These are phyloP conservation scores for Pygoscelis antarcticus DNA, from an alignment of 2,113 vertebrate species.

Conservation along the genomic window DNA sequence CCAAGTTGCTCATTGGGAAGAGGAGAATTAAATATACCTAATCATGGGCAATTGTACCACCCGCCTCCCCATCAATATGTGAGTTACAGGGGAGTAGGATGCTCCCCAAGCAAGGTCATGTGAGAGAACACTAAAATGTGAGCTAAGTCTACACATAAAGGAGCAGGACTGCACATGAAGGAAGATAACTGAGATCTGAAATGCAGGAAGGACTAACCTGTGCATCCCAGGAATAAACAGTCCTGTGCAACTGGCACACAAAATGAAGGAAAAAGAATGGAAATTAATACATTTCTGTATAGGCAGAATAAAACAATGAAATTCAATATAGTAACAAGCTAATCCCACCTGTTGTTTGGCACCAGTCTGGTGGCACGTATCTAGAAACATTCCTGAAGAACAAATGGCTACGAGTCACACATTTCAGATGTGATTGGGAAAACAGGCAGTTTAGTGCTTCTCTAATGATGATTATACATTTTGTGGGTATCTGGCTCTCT, in stretches of 20 bases:
- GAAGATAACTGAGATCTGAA: neutral
- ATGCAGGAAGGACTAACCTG: neutral
- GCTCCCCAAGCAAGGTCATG: rapidly evolving
- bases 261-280: neutral
- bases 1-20: neutral
- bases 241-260: neutral
- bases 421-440: neutral
- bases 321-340: neutral
- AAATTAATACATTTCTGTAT: neutral
- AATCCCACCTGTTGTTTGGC: neutral
- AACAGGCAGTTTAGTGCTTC: neutral
- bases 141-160: neutral
- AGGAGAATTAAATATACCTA: neutral
- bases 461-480: neutral
- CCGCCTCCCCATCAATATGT: neutral
- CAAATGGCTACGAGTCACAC: neutral
- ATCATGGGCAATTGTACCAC: neutral
- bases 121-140: neutral
- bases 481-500: neutral
- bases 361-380: neutral
- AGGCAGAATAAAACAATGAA: neutral
- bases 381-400: neutral
- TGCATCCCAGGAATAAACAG: neutral
- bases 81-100: neutral
- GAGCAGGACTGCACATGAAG: neutral